Evolutionary conservation across 2,113 vertebrate genomes (phyloP), one percentile per base, ranked within the genome.

Genomic region (Pterophyllum scalare): DNA sequence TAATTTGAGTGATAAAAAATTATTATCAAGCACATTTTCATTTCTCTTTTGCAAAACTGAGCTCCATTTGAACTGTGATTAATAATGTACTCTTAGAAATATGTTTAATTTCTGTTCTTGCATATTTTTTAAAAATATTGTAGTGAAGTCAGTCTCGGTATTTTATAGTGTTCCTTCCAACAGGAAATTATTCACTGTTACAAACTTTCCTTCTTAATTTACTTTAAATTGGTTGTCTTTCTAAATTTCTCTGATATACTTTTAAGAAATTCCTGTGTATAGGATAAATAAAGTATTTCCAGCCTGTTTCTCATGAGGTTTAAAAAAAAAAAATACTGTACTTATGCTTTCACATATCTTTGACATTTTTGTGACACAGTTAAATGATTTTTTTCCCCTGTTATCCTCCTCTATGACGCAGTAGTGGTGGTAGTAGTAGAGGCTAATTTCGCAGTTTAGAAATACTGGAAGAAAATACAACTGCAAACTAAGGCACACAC

Each of bases 401-500:
- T 52, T n/a, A 14, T 72, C 65, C 52, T 72, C 24, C 17, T 0
- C 43, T 15, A 49, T 20, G 65, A 0, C 3, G 13, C 65, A 72
- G 65, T 52, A 52, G 43, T 49, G 15, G 17, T 28, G 38, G 22
- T 49, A 19, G 43, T 52, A 28, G 24, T 49, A 28, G 65, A 72
- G 43, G 31, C 46, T 46, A 72, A 52, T 72, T 72, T 52, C 52
- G 20, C 65, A 6, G 31, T 52, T 70, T 52, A 52, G 24, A 31
- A 70, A 70, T 70, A 28, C 49, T 24, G 43, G 43, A 6, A 20
- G 43, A 72, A 46, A 31, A 6, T 70, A 19, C 40, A 28, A 49
- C 65, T 49, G 40, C 65, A 43, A 49, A 49, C 65, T 70, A 70
- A 28, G 40, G 40, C 65, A n/a, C n/a, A 72, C 65, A 72, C 43